phyloP scores from a whole-genome alignment of 2,888 invertebrate species.

The Ramazzottius varieornatus region DNA sequence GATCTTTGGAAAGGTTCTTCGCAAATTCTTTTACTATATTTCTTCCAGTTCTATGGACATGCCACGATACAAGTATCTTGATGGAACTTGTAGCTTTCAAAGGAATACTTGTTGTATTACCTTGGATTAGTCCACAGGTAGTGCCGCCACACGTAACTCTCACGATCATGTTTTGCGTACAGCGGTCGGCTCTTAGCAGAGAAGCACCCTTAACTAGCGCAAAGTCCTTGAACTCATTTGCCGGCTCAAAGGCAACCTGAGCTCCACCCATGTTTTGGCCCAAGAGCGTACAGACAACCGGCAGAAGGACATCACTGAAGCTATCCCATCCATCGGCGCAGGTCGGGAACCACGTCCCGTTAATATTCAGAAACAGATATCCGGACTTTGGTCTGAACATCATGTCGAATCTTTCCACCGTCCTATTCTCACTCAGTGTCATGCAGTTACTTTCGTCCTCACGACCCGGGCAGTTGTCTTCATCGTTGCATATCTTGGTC shows the following conservation, averaged over 20 bases:
- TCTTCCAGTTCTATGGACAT: no score
- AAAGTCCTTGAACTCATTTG: background rate
- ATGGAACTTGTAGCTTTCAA: no score
- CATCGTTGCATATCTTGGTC: background rate
- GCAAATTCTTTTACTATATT: no score
- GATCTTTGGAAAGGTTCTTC: no score
- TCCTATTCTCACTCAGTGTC: background rate
- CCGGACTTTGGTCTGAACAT: background rate
- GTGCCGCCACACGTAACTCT: background rate
- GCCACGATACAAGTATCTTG: no score
- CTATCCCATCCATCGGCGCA: slow-evolving; percentile 2
- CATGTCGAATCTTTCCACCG: background rate
- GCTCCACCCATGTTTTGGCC: background rate
- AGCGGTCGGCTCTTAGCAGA: background rate
- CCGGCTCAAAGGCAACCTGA: background rate
- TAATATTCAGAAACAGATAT: slow-evolving; percentile 1
- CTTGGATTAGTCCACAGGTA: background rate
- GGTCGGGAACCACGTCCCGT: slow-evolving; percentile 1
- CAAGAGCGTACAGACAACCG: background rate
- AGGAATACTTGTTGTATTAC: no score
- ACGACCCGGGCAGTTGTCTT: background rate
- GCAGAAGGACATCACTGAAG: background rate
- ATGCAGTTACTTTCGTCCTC: slow-evolving; percentile 4
- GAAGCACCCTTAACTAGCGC: background rate
- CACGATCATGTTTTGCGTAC: background rate